phyloP scores from a whole-genome alignment of 2,888 invertebrate genomes.

The Lycocerus yunnanus region DNA sequence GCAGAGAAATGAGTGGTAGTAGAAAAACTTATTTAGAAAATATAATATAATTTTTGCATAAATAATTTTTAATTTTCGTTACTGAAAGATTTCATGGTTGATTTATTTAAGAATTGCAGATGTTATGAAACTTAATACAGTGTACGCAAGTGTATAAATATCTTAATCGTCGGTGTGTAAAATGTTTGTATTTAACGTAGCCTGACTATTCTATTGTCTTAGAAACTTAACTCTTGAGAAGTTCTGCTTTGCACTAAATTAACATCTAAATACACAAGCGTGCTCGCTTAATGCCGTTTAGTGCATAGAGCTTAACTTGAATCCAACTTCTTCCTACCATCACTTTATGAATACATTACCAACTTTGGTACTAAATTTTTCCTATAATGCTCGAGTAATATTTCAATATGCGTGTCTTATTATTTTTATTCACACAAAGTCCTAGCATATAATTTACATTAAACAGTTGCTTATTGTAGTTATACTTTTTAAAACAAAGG shows the following conservation, averaged over 20 bases:
- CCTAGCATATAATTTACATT: not conserved
- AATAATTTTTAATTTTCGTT: too few species aligned
- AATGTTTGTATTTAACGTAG: constrained; percentile 57
- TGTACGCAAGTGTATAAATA: constrained; percentile 25
- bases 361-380: not conserved
- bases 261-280: constrained; percentile 50
- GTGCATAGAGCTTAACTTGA: constrained; percentile 25
- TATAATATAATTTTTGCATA: too few species aligned
- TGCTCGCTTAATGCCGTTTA: constrained; percentile 32
- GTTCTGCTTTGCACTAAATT: constrained; percentile 53
- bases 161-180: constrained; percentile 52
- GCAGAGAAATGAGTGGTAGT: too few species aligned
- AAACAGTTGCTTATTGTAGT: not conserved
- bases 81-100: not conserved
- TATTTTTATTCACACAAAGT: not conserved
- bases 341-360: constrained; percentile 34
- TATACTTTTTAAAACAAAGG: not conserved
- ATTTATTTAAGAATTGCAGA: not conserved
- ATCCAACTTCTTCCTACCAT: constrained; percentile 32
- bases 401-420: not conserved
- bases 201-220: constrained; percentile 53
- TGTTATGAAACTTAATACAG: constrained; percentile 17
- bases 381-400: not conserved
- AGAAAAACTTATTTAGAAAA: too few species aligned
- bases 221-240: constrained; percentile 50